These are phyloP conservation scores for Hemibagrus guttatus DNA, from an alignment of 2,797 vertebrate genomes.

Conservation along the genomic window DNA sequence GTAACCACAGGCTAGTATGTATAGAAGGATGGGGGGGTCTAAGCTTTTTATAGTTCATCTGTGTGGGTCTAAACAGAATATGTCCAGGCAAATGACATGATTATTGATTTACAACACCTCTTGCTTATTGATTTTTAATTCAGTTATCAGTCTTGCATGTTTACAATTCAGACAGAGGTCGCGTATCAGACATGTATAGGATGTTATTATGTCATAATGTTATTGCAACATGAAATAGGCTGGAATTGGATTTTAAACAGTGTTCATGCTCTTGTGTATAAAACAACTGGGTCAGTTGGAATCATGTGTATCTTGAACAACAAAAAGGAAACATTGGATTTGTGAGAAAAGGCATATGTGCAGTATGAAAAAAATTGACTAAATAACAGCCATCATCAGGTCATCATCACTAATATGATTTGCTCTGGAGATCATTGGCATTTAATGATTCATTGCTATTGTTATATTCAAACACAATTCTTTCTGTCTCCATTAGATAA, in stretches of 20 bases:
- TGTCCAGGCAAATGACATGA: not conserved
- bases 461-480: not conserved
- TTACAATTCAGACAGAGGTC: not conserved
- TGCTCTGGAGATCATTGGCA: not conserved
- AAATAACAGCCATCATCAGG: not conserved
- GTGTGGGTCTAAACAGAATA: not conserved
- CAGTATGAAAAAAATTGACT: not conserved
- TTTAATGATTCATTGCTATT: not conserved
- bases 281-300: not conserved
- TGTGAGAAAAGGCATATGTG: not conserved
- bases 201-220: not conserved
- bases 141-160: not conserved
- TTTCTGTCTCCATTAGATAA: slow-evolving; percentile 71
- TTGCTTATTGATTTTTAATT: slow-evolving; percentile 1
- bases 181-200: not conserved
- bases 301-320: no score
- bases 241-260: not conserved
- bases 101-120: not conserved
- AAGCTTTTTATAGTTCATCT: not conserved
- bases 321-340: not conserved
- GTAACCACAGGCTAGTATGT: not conserved
- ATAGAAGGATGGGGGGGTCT: not conserved
- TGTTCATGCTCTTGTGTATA: not conserved
- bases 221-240: not conserved
- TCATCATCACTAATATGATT: not conserved